Conservation (phyloP, 2,113 vertebrate genomes). For the Chamaea fasciata region DNA sequence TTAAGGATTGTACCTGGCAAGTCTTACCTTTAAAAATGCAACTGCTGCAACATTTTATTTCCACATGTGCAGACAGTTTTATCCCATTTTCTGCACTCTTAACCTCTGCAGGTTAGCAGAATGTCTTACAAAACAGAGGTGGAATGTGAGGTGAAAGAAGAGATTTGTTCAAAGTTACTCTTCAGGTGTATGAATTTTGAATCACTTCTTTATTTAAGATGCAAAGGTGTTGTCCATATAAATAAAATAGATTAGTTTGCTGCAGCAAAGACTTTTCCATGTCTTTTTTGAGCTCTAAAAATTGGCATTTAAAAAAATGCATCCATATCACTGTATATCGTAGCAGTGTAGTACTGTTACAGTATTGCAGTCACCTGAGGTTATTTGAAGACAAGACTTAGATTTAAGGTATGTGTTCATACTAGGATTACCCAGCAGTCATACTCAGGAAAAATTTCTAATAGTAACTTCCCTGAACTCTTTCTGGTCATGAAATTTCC, state of each 20-base stretch:
- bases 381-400: neutral
- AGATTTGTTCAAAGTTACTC: neutral
- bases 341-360: neutral
- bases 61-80: fast-evolving
- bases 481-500: neutral
- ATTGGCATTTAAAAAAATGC: neutral
- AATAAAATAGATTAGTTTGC: neutral
- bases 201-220: neutral
- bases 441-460: neutral
- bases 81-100: neutral
- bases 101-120: neutral
- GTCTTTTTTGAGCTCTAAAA: neutral
- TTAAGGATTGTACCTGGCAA: neutral
- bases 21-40: neutral
- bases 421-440: neutral
- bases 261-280: neutral
- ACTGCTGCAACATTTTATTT: neutral
- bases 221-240: neutral
- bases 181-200: neutral
- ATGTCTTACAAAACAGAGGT: fast-evolving
- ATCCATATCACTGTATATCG: fast-evolving
- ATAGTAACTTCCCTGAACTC: neutral
- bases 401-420: neutral
- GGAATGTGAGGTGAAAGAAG: neutral
- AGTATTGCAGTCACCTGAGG: neutral